Evolutionary conservation across 2,113 vertebrate genomes (phyloP), one percentile per base, ranked within the genome.

Genomic region (Limanda limanda): DNA sequence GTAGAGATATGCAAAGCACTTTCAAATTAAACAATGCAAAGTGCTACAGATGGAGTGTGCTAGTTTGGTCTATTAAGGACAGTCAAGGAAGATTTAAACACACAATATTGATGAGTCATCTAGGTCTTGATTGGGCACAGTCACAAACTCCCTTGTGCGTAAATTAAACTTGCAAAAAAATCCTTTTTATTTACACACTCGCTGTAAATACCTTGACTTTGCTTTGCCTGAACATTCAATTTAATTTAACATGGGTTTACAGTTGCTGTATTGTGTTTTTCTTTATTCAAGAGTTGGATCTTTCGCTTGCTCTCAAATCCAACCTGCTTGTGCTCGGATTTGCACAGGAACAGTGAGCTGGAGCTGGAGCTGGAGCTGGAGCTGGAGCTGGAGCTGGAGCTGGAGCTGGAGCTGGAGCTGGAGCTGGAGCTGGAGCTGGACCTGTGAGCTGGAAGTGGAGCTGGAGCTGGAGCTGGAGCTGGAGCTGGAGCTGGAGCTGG

Each of bases 11-110:
- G 71, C 67, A 86, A 68, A 74, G 55, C 56, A 47, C 78, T 64
- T 72, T 81, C 74, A 64, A 82, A 79, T 72, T 6, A 60, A 81
- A 82, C 60, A 52, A 59, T 74, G 42, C 62, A 84, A 77, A 81
- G 57, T 59, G 73, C 78, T 57, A 18, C 81, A 76, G 71, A 78
- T 23, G 66, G 83, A 79, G 58, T 42, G 31, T 76, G 78, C 85
- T 80, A 70, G 57, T 18, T 20, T 31, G 3, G 60, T 69, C 57
- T 31, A 23, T 62, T n/a, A 42, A 57, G 40, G 60, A 66, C 68
- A 10, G 61, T 81, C 75, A 52, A 69, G 17, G 24, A 24, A 63
- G 71, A 73, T 57, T 73, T 73, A 81, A 80, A 25, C 58, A 24
- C 23, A 14, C 25, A 54, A 35, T 25, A 2, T 40, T 25, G 52